A percentile compares a stretch with the other conserved stretches of the same genome.
These are phyloP conservation scores for Pediacus dermestoides DNA, from an alignment of 2,888 invertebrate genomes.

Conservation along the genomic window DNA sequence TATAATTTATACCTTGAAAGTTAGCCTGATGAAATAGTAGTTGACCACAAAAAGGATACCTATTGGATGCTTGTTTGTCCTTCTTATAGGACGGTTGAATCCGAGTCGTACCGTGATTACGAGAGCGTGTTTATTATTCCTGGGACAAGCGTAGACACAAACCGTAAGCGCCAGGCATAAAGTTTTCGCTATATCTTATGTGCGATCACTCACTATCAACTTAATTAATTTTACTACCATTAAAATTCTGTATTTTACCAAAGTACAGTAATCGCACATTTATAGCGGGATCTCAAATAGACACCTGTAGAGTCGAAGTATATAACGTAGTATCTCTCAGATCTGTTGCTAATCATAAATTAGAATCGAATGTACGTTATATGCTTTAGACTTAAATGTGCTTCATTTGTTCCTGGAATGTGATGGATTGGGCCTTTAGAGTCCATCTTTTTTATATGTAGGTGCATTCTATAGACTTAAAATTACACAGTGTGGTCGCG, in stretches of 20 bases:
- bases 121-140: conserved; percentile 72
- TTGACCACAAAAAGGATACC: conserved; percentile 8
- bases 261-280: conserved; percentile 35
- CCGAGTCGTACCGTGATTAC: conserved; percentile 66
- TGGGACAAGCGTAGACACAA: conserved; percentile 62
- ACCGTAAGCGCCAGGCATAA: conserved; percentile 54
- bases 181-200: conserved; percentile 44
- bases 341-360: too few relatives aligned
- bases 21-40: conserved; percentile 18
- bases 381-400: conserved; percentile 47
- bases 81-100: conserved; percentile 55
- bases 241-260: conserved; percentile 1
- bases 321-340: conserved; percentile 24
- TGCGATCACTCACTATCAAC: conserved; percentile 37
- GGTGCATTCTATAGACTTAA: conserved; percentile 40
- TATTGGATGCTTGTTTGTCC: conserved; percentile 29
- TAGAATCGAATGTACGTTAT: too few relatives aligned
- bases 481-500: conserved; percentile 24
- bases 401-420: conserved; percentile 54
- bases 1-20: too few relatives aligned
- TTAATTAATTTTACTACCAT: conserved; percentile 5
- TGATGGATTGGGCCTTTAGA: conserved; percentile 41
- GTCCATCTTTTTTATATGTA: conserved; percentile 45
- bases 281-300: conserved; percentile 40
- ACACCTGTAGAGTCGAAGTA: conserved; percentile 44